Conservation (phyloP, 2,113 vertebrate genomes). For the Egretta garzetta region DNA sequence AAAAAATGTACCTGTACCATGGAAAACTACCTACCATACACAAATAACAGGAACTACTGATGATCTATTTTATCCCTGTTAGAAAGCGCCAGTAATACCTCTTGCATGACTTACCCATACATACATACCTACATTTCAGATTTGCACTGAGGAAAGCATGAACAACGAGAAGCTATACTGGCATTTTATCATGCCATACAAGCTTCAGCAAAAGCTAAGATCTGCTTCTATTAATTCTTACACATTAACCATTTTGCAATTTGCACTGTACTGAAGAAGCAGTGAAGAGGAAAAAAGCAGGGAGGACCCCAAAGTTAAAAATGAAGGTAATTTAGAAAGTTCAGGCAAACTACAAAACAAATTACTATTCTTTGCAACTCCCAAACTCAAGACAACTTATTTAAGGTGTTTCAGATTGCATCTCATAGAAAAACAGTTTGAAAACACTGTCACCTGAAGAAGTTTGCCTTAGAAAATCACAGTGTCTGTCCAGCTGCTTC, state of each 20-base stretch:
- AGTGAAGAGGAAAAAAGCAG: not conserved
- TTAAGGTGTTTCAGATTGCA: not conserved
- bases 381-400: not conserved
- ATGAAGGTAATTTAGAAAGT: not conserved
- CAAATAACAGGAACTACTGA: not conserved
- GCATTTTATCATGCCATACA: not conserved
- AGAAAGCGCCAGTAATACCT: not conserved
- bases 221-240: not conserved
- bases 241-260: not conserved
- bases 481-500: not conserved
- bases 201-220: not conserved
- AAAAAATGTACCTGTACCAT: not conserved
- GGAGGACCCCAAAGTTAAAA: accelerated
- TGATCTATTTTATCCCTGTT: not conserved
- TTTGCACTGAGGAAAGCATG: not conserved
- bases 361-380: not conserved
- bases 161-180: accelerated
- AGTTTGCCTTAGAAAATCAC: not conserved
- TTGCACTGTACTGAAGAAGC: not conserved
- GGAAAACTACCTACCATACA: not conserved
- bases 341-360: not conserved
- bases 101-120: too few relatives aligned
- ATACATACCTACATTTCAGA: not conserved
- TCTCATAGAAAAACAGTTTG: not conserved
- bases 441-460: not conserved